Evolutionary conservation across 2,113 vertebrate species (phyloP), one percentile per base, ranked within the genome.

Genomic region (Synodontis membranacea): DNA sequence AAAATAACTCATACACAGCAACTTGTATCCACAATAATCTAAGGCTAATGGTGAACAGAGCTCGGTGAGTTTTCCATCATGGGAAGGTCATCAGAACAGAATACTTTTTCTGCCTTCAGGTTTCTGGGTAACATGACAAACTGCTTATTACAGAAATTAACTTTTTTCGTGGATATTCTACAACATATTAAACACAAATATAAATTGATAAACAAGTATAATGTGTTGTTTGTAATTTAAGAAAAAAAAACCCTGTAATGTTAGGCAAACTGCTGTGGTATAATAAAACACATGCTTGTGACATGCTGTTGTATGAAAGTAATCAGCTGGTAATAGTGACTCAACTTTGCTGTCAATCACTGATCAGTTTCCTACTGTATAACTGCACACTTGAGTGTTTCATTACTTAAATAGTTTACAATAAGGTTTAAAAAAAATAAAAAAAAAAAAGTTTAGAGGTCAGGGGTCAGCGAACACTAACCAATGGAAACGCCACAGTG

Each of bases 401-500:
- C 23, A 44, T 28, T 46, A 75, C 72, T 28, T 15, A 25, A 8
- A 28, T 28, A n/a, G 44, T 12, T 75, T 17, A 23, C 10, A 39
- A 62, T 44, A 62, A 62, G 25, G 8, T 37, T 48, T 28, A 58
- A 42, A 28, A 58, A 14, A 8, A 60, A 28, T 8, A 42, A 39
- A 58, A 42, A 28, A 58, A 14, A 8, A 60, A 28, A 15, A 42
- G 17, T 28, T 28, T 2, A 62, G n/a, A 76, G 14, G 28, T 75
- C 37, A 44, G 54, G 39, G 39, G 25, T 79, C 28, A 74, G 46
- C 6, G 34, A 23, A 87, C 84, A 93, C 97, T 96, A 92, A 98
- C 98, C 97, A 0, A 97, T 97, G 86, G 98, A 98, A 28, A 99
- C 94, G 0, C 98, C 97, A 0, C 97, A 98, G 93, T 99, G 98